These are phyloP conservation scores for Hermetia illucens DNA, from an alignment of 1,140 invertebrate species.

Conservation along the genomic window DNA sequence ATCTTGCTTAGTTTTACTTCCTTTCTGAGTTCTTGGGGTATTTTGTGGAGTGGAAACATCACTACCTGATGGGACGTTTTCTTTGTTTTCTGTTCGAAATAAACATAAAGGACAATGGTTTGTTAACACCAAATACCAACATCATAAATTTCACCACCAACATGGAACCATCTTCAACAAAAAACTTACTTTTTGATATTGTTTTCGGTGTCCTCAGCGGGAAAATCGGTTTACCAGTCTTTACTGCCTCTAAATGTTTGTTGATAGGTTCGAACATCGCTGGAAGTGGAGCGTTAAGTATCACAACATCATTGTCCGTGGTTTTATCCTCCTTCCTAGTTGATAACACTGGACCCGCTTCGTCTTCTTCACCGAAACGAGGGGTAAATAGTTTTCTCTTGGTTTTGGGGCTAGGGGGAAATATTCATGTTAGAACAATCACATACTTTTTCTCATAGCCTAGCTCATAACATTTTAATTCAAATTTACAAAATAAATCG, in stretches of 20 bases:
- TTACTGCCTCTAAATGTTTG: slow-evolving; percentile 8
- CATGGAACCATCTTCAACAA: no score
- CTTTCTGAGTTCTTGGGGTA: not conserved
- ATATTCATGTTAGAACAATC: not conserved
- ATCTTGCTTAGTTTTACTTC: no score
- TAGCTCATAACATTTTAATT: slow-evolving; percentile 5
- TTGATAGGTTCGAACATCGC: slow-evolving; percentile 4
- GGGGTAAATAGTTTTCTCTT: slow-evolving; percentile 7
- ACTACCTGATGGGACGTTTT: not conserved
- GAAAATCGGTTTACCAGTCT: slow-evolving; percentile 8
- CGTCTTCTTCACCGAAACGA: slow-evolving; percentile 2
- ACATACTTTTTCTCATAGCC: slow-evolving; percentile 1
- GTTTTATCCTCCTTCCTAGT: not conserved
- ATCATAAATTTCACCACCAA: no score
- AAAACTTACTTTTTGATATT: no score
- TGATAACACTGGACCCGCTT: not conserved
- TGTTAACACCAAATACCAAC: no score
- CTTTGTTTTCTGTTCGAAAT: not conserved
- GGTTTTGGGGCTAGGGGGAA: slow-evolving; percentile 6
- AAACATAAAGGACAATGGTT: no score
- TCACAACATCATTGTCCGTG: not conserved
- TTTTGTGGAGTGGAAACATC: not conserved
- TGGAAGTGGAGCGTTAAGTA: not conserved
- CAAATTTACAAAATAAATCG: slow-evolving; percentile 17
- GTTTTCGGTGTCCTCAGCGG: slow-evolving; percentile 11